Conservation (phyloP, 2,797 vertebrate genomes). For the Myiothlypis coronata region DNA sequence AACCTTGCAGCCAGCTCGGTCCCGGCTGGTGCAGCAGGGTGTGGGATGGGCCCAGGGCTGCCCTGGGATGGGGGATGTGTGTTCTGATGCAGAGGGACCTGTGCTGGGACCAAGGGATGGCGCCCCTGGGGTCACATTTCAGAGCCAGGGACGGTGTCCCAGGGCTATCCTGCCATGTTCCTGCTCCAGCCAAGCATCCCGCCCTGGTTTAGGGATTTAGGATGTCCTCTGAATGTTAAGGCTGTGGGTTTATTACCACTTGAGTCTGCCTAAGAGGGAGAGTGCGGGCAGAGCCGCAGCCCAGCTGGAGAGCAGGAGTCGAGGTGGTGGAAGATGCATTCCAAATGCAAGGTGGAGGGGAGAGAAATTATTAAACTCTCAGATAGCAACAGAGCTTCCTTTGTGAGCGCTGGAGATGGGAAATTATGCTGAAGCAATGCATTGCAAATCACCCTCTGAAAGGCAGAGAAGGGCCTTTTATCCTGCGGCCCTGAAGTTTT, state of each 20-base stretch:
- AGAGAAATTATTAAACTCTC: slow-evolving; percentile 71
- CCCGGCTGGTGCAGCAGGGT: not conserved
- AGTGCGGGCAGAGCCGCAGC: not conserved
- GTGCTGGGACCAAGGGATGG: not conserved
- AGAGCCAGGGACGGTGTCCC: not conserved
- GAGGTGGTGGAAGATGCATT: slow-evolving; percentile 33
- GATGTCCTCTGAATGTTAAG: not conserved
- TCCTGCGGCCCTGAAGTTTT: slow-evolving; percentile 61
- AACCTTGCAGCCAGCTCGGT: not conserved
- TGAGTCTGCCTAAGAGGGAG: not conserved
- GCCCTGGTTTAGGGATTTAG: rapidly evolving
- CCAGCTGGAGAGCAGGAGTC: not conserved
- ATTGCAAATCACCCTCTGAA: slow-evolving; percentile 71
- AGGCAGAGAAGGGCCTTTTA: slow-evolving; percentile 68
- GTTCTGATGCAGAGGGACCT: too few species aligned
- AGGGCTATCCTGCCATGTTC: not conserved
- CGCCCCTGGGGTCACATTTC: rapidly evolving
- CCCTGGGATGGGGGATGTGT: rapidly evolving
- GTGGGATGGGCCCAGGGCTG: not conserved
- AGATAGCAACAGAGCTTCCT: slow-evolving; percentile 69
- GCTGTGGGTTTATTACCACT: not conserved
- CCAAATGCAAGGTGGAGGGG: slow-evolving; percentile 60
- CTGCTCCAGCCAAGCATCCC: not conserved
- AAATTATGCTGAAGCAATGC: slow-evolving; percentile 74
- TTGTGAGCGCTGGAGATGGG: slow-evolving; percentile 70